Evolutionary conservation across 1,140 invertebrate species (phyloP), one percentile per base, ranked within the genome.

Genomic region (Pseudomyrmex sp.): DNA sequence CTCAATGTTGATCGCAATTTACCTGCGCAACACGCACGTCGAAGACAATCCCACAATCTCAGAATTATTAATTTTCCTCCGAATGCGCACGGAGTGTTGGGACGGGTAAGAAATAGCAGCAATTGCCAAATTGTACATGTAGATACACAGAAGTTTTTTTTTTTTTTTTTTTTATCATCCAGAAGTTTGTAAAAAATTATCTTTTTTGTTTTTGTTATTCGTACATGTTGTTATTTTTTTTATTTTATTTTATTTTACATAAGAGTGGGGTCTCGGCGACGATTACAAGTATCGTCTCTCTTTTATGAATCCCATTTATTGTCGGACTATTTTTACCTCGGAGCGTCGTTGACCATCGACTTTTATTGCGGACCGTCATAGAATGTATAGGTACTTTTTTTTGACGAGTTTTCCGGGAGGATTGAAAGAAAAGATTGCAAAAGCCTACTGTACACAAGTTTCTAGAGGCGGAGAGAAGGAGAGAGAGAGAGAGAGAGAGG

Each of bases 321-420:
- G 15, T 54, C 44, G 10, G 10, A 35, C 35, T 20, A 26, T n/a
- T 52, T 68, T 26, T 7, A 35, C 1, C 10, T 59, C 20, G 26
- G 5, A 18, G 2, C 35, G 48, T 56, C 46, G 26, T 69, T 58
- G 72, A 59, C 65, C 76, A 85, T 88, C 76, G 87, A 88, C 76
- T 58, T 7, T 35, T 88, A 88, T 88, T 65, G 79, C 66, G 58
- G 68, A 66, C 85, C 73, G 69, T 83, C 82, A 83, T 66, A 76
- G 88, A 79, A 85, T 87, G 79, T 89, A 89, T 88, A 87, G 26
- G 26, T 26, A 26, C 26, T 26, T 26, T 7, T 89, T 89, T 89
- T 89, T 89, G 85, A 89, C 85, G 88, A 89, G 88, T 89, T 88
- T 88, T 88, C 84, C 82, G 62, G 50, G n/a, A 46, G 62, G 56